These are phyloP conservation scores for Neoascia interrupta DNA, from an alignment of 2,888 invertebrate species.

Conservation along the genomic window DNA sequence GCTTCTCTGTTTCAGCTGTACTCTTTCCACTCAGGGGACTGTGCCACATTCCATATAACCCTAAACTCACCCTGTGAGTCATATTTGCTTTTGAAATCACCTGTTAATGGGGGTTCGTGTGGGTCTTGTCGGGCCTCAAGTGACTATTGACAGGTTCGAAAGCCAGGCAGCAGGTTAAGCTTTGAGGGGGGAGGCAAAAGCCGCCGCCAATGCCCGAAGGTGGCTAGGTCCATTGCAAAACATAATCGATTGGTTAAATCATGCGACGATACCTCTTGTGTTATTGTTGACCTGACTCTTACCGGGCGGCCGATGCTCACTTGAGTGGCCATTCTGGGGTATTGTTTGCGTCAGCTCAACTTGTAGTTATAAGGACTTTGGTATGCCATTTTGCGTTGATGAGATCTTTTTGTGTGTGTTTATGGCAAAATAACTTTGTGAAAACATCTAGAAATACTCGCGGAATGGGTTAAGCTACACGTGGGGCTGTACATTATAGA, in stretches of 20 bases:
- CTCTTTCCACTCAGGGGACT: too few relatives aligned
- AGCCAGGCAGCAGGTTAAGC: not conserved
- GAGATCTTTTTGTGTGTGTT: constrained; percentile 13
- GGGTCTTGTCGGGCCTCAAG: constrained; percentile 2
- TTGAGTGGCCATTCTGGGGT: constrained; percentile 33
- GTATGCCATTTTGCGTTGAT: constrained; percentile 36
- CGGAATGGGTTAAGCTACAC: too few relatives aligned
- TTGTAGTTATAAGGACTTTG: constrained; percentile 46
- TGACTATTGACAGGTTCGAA: constrained; percentile 34
- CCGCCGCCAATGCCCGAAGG: too few relatives aligned
- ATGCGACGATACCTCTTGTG: constrained; percentile 41
- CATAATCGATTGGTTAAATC: constrained; percentile 60
- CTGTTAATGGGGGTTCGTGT: constrained; percentile 37
- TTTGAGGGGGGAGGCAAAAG: too few relatives aligned
- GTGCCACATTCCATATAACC: too few relatives aligned
- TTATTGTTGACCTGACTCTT: constrained; percentile 36
- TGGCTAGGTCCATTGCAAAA: constrained; percentile 24
- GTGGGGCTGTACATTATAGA: too few relatives aligned
- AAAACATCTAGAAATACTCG: too few relatives aligned
- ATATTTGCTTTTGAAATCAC: constrained; percentile 41
- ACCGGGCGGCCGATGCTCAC: constrained; percentile 48
- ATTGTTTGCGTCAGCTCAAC: constrained; percentile 42
- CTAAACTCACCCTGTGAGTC: too few relatives aligned
- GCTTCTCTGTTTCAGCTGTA: too few relatives aligned
- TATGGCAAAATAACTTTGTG: too few relatives aligned